Percentiles rank a stretch among this genome's conserved stretches.
Evolutionary conservation across 2,888 invertebrate genomes (phyloP).

Genomic region (Asteroscopus sphinx): DNA sequence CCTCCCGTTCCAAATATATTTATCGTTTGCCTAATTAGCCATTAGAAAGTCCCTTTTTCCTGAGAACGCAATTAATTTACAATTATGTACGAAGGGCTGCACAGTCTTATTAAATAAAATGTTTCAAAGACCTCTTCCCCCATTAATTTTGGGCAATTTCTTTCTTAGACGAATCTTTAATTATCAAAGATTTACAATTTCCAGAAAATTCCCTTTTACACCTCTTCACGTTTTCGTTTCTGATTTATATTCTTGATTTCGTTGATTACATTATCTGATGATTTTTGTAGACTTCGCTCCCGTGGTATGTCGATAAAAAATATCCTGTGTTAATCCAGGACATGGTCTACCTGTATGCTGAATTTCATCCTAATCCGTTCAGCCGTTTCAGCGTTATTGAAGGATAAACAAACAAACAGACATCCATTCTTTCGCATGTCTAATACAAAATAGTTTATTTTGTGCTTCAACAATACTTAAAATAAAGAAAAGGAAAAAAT

Average conservation of each 20-base stretch:
- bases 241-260: conserved; percentile 14
- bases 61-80: conserved; percentile 84
- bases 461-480: too few relatives aligned
- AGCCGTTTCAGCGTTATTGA: too few relatives aligned
- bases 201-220: conserved; percentile 20
- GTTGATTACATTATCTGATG: not conserved
- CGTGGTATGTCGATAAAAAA: too few relatives aligned
- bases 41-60: conserved; percentile 78
- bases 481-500: too few relatives aligned
- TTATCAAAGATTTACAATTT: conserved; percentile 62
- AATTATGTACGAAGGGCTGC: conserved; percentile 85
- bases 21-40: conserved; percentile 81
- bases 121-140: conserved; percentile 75
- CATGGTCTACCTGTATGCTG: too few relatives aligned
- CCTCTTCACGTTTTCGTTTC: conserved; percentile 20
- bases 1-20: conserved; percentile 73
- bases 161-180: conserved; percentile 73
- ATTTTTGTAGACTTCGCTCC: too few relatives aligned
- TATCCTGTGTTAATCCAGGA: too few relatives aligned
- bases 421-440: too few relatives aligned
- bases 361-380: too few relatives aligned
- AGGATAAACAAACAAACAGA: too few relatives aligned
- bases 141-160: conserved; percentile 76
- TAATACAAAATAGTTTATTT: too few relatives aligned
- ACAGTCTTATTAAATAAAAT: conserved; percentile 86